phyloP scores from a whole-genome alignment of 2,113 vertebrate species.

The Xiphorhynchus elegans region DNA sequence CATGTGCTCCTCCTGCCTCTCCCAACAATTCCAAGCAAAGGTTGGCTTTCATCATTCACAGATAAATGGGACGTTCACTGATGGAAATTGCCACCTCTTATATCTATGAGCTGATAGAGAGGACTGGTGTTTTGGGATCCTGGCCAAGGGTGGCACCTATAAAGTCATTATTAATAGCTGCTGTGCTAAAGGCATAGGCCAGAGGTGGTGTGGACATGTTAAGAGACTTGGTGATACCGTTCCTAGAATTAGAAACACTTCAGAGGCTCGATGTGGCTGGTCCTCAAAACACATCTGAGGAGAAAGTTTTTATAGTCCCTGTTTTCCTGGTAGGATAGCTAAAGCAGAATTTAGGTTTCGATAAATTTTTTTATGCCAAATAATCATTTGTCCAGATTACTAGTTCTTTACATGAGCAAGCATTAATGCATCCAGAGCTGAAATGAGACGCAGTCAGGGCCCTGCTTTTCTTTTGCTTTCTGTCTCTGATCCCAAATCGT shows the following conservation, averaged over 20 bases:
- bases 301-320: background rate
- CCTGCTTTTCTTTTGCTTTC: background rate
- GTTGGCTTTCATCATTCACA: background rate
- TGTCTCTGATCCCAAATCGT: background rate
- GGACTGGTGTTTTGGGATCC: background rate
- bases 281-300: background rate
- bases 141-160: background rate
- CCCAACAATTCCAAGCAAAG: background rate
- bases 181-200: background rate
- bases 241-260: slow-evolving; percentile 12
- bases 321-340: background rate
- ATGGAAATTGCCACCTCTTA: background rate
- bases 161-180: background rate
- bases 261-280: background rate
- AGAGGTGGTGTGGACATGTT: background rate
- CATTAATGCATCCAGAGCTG: background rate
- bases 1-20: rapidly evolving
- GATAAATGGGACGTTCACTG: background rate
- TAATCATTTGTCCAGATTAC: background rate
- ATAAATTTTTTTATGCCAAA: background rate
- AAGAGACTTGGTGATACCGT: background rate
- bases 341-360: background rate
- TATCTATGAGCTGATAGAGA: slow-evolving; percentile 14
- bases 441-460: background rate
- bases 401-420: background rate